A percentile compares a stretch with the other conserved stretches of the same genome.
Conservation (phyloP, 2,888 invertebrate genomes). For the Urechis unicinctus region DNA sequence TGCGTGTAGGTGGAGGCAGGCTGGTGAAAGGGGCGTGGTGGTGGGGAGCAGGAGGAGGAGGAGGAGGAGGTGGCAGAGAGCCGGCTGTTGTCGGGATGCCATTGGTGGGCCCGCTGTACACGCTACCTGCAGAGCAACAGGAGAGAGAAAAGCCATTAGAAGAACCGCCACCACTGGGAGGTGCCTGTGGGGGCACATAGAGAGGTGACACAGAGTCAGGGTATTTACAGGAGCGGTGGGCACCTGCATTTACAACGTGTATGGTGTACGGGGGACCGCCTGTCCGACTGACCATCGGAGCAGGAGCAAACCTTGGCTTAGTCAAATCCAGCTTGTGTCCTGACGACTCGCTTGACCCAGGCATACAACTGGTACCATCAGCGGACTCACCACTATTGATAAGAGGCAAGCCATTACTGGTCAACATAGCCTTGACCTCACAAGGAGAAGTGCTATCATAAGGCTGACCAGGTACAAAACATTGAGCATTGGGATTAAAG, state of each 20-base stretch:
- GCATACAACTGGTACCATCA: background rate
- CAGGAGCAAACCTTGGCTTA: background rate
- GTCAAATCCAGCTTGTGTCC: background rate
- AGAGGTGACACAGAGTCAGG: background rate
- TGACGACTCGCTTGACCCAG: too few species aligned
- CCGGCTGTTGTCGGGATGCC: background rate
- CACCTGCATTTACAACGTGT: background rate
- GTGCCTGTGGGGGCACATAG: background rate
- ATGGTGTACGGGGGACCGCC: constrained; percentile 1
- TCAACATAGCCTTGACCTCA: too few species aligned
- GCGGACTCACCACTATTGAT: background rate
- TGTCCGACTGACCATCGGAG: background rate
- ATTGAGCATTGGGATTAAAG: constrained; percentile 28
- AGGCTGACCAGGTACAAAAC: constrained; percentile 23
- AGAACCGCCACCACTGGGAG: background rate
- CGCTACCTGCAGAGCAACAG: background rate
- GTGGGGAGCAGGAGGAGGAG: background rate
- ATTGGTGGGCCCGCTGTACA: background rate
- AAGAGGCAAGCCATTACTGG: too few species aligned
- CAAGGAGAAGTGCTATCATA: too few species aligned
- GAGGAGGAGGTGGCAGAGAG: background rate
- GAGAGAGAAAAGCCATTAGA: background rate
- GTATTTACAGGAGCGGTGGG: background rate
- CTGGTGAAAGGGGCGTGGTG: background rate
- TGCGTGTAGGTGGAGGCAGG: background rate